A percentile compares a stretch with the other conserved stretches of the same genome.
Evolutionary conservation across 2,797 vertebrate species (phyloP).

Genomic region (Sitta carolinensis): DNA sequence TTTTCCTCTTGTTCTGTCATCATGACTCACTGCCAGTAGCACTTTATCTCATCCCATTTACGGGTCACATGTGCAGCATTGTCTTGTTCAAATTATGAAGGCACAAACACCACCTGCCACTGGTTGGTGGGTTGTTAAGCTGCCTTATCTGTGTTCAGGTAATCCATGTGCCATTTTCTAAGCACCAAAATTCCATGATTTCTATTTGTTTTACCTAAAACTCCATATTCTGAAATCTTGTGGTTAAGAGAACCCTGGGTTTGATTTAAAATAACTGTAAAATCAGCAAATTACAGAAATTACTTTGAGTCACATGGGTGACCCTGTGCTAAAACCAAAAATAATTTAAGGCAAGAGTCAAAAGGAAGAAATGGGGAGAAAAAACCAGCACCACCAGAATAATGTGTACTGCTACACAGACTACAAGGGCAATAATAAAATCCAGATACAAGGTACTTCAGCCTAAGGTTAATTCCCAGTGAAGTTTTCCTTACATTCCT

Average conservation of each 20-base stretch:
- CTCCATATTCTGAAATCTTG: not conserved
- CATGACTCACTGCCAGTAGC: not conserved
- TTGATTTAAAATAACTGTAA: not conserved
- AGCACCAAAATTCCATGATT: not conserved
- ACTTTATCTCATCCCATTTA: not conserved
- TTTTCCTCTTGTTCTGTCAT: not conserved
- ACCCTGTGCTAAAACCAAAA: not conserved
- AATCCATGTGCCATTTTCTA: not conserved
- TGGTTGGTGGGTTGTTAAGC: not conserved
- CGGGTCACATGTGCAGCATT: not conserved
- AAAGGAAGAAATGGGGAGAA: not conserved
- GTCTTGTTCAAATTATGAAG: not conserved
- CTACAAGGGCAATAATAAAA: not conserved
- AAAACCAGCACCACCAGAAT: not conserved
- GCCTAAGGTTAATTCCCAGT: not conserved
- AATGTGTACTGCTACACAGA: not conserved
- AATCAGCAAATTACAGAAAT: not conserved
- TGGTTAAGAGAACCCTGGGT: not conserved
- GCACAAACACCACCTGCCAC: conserved; percentile 24
- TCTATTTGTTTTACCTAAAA: not conserved
- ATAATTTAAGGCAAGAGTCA: not conserved
- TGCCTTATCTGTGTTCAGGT: not conserved
- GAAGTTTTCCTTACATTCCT: not conserved
- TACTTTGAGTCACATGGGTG: not conserved
- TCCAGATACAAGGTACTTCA: not conserved